phyloP scores from a whole-genome alignment of 2,113 vertebrate species.

The Ciconia boyciana region DNA sequence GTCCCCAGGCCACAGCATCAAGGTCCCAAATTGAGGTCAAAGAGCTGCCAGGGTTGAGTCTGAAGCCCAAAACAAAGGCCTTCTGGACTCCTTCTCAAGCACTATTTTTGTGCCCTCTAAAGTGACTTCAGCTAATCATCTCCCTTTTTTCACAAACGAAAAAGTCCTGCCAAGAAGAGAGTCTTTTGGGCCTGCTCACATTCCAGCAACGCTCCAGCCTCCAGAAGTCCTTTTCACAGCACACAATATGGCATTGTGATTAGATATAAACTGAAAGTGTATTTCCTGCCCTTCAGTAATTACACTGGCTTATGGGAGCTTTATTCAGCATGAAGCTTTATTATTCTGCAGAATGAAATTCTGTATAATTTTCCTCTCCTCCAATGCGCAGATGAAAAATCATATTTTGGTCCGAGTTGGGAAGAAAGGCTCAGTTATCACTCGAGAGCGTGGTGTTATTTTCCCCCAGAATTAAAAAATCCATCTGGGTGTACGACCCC shows the following conservation, averaged over 20 bases:
- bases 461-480: constrained; percentile 82
- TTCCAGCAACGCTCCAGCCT: constrained; percentile 48
- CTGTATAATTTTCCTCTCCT: constrained; percentile 84
- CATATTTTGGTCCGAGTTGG: constrained; percentile 79
- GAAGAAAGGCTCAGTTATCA: constrained; percentile 83
- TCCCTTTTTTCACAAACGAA: background rate
- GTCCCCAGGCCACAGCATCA: accelerated
- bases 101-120: background rate
- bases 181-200: constrained; percentile 51
- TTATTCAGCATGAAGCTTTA: constrained; percentile 79
- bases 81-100: background rate
- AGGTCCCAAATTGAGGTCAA: background rate
- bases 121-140: background rate
- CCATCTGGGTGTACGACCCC: constrained; percentile 79
- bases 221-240: constrained; percentile 62
- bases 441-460: constrained; percentile 79
- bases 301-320: constrained; percentile 80
- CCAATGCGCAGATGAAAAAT: constrained; percentile 77
- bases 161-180: constrained; percentile 46
- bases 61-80: background rate
- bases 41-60: background rate
- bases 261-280: constrained; percentile 82
- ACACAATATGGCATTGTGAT: constrained; percentile 79
- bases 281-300: constrained; percentile 83
- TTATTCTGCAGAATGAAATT: constrained; percentile 81